A percentile compares a stretch with the other conserved stretches of the same genome.
Evolutionary conservation across 1,140 invertebrate species (phyloP).

Genomic region (Chelonus insularis): DNA sequence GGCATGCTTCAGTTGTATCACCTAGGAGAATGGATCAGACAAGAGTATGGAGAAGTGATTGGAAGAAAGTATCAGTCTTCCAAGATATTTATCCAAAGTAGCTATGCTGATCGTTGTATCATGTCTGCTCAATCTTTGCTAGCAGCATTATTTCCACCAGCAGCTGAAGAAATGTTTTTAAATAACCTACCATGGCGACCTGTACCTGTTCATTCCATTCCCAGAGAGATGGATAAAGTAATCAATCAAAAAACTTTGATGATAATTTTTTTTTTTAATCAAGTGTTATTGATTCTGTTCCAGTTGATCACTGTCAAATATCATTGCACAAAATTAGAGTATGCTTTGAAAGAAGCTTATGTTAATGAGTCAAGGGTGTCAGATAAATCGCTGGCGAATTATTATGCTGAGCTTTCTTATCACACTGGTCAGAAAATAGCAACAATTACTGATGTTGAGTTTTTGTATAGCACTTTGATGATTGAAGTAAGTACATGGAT

Average conservation of each 20-base stretch:
- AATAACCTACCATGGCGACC: constrained; percentile 80
- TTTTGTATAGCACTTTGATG: constrained; percentile 73
- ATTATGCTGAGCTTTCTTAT: constrained; percentile 68
- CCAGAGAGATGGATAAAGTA: constrained; percentile 72
- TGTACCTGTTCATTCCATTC: constrained; percentile 79
- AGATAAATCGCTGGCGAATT: constrained; percentile 27
- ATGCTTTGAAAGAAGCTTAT: constrained; percentile 61
- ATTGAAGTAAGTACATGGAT: constrained; percentile 62
- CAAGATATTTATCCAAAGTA: constrained; percentile 75
- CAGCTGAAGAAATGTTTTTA: constrained; percentile 71
- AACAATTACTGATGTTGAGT: constrained; percentile 70
- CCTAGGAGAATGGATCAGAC: constrained; percentile 73
- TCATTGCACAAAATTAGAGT: constrained; percentile 66
- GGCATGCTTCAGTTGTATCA: constrained; percentile 78
- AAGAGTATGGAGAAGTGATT: constrained; percentile 70
- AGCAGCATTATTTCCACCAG: constrained; percentile 81
- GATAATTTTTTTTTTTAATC: neutral
- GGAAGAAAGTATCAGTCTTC: constrained; percentile 64
- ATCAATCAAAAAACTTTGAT: constrained; percentile 24
- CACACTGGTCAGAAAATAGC: constrained; percentile 70
- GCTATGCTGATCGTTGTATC: constrained; percentile 78
- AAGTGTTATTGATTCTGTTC: constrained; percentile 30
- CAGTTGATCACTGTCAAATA: constrained; percentile 68
- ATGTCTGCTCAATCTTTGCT: constrained; percentile 84
- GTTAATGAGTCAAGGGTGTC: constrained; percentile 39